Evolutionary conservation across 2,113 vertebrate genomes (phyloP).

Genomic region (Regulus satrapa): DNA sequence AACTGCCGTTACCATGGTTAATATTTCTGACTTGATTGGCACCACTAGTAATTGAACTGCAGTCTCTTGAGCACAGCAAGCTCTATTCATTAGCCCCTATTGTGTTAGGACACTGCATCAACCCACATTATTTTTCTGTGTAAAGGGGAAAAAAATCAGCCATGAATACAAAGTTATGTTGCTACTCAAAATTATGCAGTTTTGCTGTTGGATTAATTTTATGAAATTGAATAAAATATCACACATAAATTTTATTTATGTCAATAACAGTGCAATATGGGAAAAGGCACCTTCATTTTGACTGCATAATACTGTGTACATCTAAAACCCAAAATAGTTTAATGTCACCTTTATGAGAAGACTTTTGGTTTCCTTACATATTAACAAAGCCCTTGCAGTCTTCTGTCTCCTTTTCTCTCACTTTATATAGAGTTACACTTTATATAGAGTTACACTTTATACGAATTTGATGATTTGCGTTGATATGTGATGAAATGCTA

Average conservation of each 20-base stretch:
- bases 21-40: conserved; percentile 66
- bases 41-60: conserved; percentile 53
- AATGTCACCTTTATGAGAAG: neutral
- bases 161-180: conserved; percentile 36
- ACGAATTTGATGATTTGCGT: neutral
- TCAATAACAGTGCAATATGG: neutral
- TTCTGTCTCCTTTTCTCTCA: neutral
- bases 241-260: conserved; percentile 35
- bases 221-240: conserved; percentile 27
- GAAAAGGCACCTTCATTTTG: conserved; percentile 40
- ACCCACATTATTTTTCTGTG: conserved; percentile 44
- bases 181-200: neutral
- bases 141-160: neutral
- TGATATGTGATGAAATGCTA: neutral
- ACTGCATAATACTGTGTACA: neutral
- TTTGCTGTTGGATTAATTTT: conserved; percentile 19
- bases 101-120: conserved; percentile 47
- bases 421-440: neutral
- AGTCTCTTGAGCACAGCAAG: conserved; percentile 34
- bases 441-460: neutral
- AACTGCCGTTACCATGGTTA: conserved; percentile 58
- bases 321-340: neutral
- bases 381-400: neutral
- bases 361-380: neutral
- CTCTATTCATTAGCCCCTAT: conserved; percentile 64